Evolutionary conservation across 2,797 vertebrate species (phyloP), one percentile per base, ranked within the genome.

Genomic region (Aulostomus chinensis): DNA sequence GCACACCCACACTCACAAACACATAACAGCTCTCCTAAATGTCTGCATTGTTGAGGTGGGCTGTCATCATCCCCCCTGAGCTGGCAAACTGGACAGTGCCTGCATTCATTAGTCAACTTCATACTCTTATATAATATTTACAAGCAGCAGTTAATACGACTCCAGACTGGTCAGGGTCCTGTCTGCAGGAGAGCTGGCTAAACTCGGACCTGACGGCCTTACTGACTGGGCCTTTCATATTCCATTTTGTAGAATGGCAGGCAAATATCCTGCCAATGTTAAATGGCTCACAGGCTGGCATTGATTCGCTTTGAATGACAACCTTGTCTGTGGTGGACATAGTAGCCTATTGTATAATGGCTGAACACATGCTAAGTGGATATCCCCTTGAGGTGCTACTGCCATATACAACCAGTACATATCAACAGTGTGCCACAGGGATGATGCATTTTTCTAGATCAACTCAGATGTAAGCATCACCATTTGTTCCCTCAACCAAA

Each of bases 111-210:
- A 80, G 81, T 75, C 63, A 58, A 41, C 76, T 68, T 73, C 56
- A 57, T 55, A 50, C 55, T 60, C 59, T 78, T 83, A 81, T 76
- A 80, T 87, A 79, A 86, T 81, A 72, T 85, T 88, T 82, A 86
- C 79, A 83, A 83, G 79, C 63, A 53, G 46, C 40, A 18, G 25
- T 77, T 68, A 66, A 80, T 77, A 40, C 49, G 69, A 48, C 61
- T 73, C 69, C 48, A 40, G n/a, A 55, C 55, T 50, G 68, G 12
- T 5, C 20, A 2, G 22, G 35, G 31, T 2, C 14, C 28, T 25
- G 52, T 33, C 76, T 69, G 68, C 58, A 60, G 73, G 70, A 78
- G 76, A 69, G 69, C 73, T 64, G 56, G 70, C 76, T 65, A 33
- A 51, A 63, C 62, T 59, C 12, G 1, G 39, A 70, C 50, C 64